These are phyloP conservation scores for Engystomops pustulosus DNA, from an alignment of 2,113 vertebrate species.

Conservation along the genomic window DNA sequence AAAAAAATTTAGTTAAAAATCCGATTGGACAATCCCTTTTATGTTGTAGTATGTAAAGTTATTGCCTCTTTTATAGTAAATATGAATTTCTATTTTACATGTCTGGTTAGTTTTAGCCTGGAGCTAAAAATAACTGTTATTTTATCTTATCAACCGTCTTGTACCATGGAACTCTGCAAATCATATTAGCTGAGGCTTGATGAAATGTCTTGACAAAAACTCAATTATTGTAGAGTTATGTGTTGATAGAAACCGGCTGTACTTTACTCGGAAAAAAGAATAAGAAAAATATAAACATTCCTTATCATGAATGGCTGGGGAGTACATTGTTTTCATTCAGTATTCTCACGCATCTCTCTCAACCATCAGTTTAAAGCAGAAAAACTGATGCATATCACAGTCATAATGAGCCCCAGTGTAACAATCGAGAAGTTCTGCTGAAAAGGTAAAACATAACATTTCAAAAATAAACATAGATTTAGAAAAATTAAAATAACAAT, in stretches of 20 bases:
- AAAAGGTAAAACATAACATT: too few relatives aligned
- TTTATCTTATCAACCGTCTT: background rate
- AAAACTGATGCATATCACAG: background rate
- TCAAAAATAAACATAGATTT: too few relatives aligned
- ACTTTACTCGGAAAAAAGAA: background rate
- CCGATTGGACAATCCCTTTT: too few relatives aligned
- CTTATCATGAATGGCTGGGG: conserved; percentile 7
- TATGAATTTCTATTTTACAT: background rate
- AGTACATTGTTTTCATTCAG: conserved; percentile 16
- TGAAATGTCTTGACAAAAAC: background rate
- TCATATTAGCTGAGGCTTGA: background rate
- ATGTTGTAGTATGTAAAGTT: too few relatives aligned
- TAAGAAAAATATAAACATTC: conserved; percentile 9
- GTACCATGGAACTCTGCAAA: background rate
- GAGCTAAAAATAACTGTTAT: background rate
- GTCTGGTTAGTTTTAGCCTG: background rate
- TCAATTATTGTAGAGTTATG: background rate
- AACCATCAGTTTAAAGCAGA: background rate
- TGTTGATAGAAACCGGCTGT: background rate
- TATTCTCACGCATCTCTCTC: conserved; percentile 11
- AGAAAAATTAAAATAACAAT: too few relatives aligned
- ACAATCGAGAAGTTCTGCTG: background rate
- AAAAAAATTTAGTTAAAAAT: too few relatives aligned
- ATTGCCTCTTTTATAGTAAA: background rate
- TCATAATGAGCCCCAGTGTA: background rate